phyloP scores from a whole-genome alignment of 2,888 invertebrate genomes.

The Drosophila sordidapex region DNA sequence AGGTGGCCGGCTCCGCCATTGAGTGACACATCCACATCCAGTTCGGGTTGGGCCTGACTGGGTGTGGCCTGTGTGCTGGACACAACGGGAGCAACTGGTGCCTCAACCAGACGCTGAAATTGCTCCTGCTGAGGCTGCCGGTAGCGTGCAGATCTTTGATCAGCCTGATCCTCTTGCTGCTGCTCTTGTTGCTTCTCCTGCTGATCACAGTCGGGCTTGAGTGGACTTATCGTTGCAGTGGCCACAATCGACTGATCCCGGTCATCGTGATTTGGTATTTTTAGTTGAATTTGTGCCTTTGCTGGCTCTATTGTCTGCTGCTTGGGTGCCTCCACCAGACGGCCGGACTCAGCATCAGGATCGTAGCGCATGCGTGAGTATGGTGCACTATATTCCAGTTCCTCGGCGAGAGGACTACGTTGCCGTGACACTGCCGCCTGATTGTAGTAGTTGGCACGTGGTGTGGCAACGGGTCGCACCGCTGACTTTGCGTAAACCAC shows the following conservation, averaged over 20 bases:
- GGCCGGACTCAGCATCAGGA: constrained; percentile 56
- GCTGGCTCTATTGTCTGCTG: constrained; percentile 28
- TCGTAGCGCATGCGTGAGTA: constrained; percentile 79
- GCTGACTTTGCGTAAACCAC: constrained; percentile 72
- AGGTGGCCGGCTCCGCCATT: constrained; percentile 84
- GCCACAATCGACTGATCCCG: constrained; percentile 65
- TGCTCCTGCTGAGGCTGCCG: constrained; percentile 80
- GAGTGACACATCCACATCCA: constrained; percentile 77
- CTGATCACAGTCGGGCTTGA: constrained; percentile 66
- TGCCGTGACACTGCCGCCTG: constrained; percentile 45
- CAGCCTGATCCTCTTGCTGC: constrained; percentile 6
- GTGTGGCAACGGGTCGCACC: constrained; percentile 30
- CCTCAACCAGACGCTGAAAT: constrained; percentile 86
- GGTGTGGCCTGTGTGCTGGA: constrained; percentile 58
- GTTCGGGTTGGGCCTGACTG: constrained; percentile 36
- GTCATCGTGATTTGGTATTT: constrained; percentile 69
- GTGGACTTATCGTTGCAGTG: constrained; percentile 72
- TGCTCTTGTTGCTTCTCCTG: constrained; percentile 30
- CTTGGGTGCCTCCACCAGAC: constrained; percentile 48
- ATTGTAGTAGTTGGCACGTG: constrained; percentile 45
- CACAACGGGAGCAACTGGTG: constrained; percentile 39
- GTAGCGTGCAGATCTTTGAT: constrained; percentile 33
- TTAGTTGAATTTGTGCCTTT: constrained; percentile 76
- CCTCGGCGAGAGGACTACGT: constrained; percentile 64
- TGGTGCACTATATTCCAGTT: constrained; percentile 79